Conservation (phyloP, 2,113 vertebrate species). For the Scartelaos histophorus region DNA sequence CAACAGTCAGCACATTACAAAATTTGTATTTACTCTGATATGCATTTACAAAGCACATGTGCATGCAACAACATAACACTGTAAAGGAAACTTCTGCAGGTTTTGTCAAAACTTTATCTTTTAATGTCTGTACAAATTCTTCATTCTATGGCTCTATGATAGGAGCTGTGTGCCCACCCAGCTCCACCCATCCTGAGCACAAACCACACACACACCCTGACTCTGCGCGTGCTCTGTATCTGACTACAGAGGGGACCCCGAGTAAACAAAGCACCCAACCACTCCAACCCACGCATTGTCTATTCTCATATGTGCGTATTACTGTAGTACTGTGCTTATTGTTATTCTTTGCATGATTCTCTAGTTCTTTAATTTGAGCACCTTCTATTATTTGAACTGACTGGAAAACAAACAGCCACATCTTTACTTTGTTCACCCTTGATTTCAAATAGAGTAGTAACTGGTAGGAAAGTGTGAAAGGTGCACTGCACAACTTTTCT, state of each 20-base stretch:
- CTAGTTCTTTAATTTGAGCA: neutral
- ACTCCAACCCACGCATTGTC: conserved; percentile 26
- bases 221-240: conserved; percentile 19
- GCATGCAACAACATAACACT: neutral
- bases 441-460: no score
- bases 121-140: conserved; percentile 31
- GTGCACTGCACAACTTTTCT: no score
- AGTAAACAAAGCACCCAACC: conserved; percentile 44
- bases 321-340: neutral
- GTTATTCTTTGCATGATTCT: neutral
- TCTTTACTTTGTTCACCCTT: neutral
- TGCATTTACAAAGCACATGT: neutral
- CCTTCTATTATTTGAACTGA: neutral
- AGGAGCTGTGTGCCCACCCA: conserved; percentile 34
- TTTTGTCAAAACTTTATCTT: conserved; percentile 25
- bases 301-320: neutral
- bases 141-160: conserved; percentile 34
- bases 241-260: conserved; percentile 30
- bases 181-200: conserved; percentile 56
- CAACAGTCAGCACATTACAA: neutral
- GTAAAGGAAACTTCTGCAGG: neutral
- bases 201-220: conserved; percentile 41
- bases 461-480: no score
- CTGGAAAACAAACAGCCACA: neutral
- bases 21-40: no score